Percentiles rank a stretch among this genome's conserved stretches.
Conservation (phyloP, 2,113 vertebrate genomes). For the Potamarius usumacintae region DNA sequence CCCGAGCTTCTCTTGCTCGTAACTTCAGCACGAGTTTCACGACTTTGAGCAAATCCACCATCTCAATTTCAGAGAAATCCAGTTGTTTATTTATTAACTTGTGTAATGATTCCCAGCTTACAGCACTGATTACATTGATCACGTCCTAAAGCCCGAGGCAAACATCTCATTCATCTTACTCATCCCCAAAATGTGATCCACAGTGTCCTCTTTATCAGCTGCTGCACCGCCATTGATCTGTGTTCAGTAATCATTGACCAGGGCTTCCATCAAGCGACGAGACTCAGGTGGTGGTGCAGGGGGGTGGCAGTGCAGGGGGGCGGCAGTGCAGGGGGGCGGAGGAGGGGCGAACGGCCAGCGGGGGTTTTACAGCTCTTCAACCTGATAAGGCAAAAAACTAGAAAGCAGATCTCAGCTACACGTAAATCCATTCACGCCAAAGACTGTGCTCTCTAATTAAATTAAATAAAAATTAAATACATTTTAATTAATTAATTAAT, state of each 20-base stretch:
- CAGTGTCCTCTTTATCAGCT: constrained; percentile 41
- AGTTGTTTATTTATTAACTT: not conserved
- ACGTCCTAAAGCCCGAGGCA: not conserved
- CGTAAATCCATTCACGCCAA: not conserved
- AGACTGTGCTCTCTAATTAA: not conserved
- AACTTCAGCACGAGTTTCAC: not conserved
- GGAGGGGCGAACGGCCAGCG: constrained; percentile 53
- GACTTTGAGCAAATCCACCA: too few species aligned
- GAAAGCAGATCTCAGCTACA: not conserved
- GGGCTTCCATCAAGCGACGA: constrained; percentile 40
- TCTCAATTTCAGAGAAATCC: not conserved
- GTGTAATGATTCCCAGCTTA: not conserved
- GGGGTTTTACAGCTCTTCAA: constrained; percentile 53
- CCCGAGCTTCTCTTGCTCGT: too few species aligned
- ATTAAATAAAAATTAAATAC: too few species aligned
- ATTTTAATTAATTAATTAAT: too few species aligned
- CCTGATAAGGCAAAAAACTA: constrained; percentile 29
- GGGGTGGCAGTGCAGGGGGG: constrained; percentile 5
- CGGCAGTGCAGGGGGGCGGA: constrained; percentile 25
- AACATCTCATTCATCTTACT: constrained; percentile 3
- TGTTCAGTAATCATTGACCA: constrained; percentile 66
- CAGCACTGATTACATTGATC: not conserved
- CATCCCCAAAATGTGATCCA: constrained; percentile 30
- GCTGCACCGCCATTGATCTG: constrained; percentile 62
- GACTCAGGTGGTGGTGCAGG: constrained; percentile 2